phyloP scores from a whole-genome alignment of 2,888 invertebrate genomes.

The Orgyia antiqua region DNA sequence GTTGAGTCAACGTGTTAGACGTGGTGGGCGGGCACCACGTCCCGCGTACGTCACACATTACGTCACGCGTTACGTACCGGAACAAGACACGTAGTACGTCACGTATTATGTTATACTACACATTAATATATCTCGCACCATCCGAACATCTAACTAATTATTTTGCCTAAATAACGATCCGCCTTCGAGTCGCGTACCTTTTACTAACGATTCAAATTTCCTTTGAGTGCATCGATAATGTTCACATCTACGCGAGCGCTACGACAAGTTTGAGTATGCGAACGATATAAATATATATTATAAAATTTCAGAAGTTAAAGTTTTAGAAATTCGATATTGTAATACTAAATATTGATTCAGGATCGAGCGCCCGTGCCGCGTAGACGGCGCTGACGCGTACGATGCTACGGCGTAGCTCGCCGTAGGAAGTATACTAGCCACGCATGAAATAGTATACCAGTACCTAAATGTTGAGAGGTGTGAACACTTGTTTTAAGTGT shows the following conservation, averaged over 20 bases:
- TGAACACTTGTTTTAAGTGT: conserved; percentile 28
- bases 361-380: conserved; percentile 25
- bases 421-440: conserved; percentile 1
- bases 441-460: background rate
- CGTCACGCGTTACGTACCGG: no score
- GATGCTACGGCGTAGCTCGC: conserved; percentile 2
- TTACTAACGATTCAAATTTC: conserved; percentile 35
- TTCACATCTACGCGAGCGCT: conserved; percentile 50
- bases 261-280: conserved; percentile 50
- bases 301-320: conserved; percentile 57
- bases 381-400: conserved; percentile 8
- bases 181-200: conserved; percentile 37
- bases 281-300: conserved; percentile 58
- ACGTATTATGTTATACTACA: no score
- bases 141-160: conserved; percentile 45
- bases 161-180: conserved; percentile 39
- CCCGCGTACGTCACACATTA: conserved; percentile 3
- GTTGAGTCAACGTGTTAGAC: conserved; percentile 28
- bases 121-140: conserved; percentile 33
- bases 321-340: conserved; percentile 65
- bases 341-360: conserved; percentile 49
- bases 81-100: no score
- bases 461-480: background rate
- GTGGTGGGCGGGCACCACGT: conserved; percentile 9
- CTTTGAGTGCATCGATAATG: conserved; percentile 39